These are phyloP conservation scores for Cephalophus harveyi DNA, from an alignment of 2,113 vertebrate genomes.

Conservation along the genomic window DNA sequence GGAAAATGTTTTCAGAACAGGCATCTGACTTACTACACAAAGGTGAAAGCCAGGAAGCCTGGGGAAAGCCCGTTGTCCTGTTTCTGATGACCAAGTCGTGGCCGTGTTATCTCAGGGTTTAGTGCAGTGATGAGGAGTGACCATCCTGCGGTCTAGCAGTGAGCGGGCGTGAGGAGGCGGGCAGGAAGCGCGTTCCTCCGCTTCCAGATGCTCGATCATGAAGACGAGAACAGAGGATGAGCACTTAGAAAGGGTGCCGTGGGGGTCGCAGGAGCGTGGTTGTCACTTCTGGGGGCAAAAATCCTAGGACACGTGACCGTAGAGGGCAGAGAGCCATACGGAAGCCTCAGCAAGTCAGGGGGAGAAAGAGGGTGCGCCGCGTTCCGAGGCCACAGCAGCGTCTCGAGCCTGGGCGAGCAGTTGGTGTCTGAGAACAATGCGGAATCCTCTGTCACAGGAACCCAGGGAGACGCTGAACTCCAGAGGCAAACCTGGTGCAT, in stretches of 20 bases:
- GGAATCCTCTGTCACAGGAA: not conserved
- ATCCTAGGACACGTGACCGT: not conserved
- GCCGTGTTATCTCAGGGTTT: not conserved
- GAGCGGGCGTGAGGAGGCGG: not conserved
- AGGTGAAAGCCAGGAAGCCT: not conserved
- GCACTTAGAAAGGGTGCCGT: not conserved
- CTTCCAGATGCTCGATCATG: not conserved
- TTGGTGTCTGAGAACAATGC: not conserved
- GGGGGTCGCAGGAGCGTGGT: not conserved
- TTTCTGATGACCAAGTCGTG: too few relatives aligned
- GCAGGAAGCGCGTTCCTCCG: too few relatives aligned
- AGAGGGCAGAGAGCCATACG: not conserved
- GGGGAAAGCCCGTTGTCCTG: not conserved
- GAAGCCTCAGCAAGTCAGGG: not conserved
- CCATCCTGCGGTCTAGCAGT: not conserved
- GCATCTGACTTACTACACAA: not conserved
- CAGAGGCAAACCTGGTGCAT: not conserved
- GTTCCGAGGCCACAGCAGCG: too few relatives aligned
- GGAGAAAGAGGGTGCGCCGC: not conserved
- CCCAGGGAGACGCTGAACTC: not conserved
- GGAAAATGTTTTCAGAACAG: not conserved
- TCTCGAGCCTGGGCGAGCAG: too few relatives aligned
- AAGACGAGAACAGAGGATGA: not conserved
- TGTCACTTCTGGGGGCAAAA: not conserved
- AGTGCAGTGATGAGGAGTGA: not conserved